phyloP scores from a whole-genome alignment of 1,140 invertebrate species.

The Asobara japonica region DNA sequence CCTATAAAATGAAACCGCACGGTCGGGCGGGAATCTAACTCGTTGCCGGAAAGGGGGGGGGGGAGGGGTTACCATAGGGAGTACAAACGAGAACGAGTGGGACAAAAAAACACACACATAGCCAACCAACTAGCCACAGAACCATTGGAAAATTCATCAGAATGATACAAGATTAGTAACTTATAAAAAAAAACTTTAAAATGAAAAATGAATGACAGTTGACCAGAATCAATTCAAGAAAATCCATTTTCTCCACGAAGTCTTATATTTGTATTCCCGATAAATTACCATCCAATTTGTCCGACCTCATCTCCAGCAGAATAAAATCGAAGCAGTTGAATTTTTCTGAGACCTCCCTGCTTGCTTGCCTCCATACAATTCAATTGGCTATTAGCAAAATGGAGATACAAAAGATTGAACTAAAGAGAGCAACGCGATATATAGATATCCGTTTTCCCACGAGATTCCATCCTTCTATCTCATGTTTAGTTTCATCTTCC shows the following conservation, averaged over 20 bases:
- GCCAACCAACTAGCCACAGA: no score
- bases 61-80: no score
- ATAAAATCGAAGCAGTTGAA: not conserved
- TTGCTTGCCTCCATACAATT: not conserved
- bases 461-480: slow-evolving; percentile 26
- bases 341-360: not conserved
- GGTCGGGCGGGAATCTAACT: no score
- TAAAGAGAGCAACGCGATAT: not conserved
- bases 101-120: no score
- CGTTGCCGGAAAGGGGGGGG: no score
- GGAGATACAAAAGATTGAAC: not conserved
- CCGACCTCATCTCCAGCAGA: not conserved
- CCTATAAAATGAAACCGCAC: no score
- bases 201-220: no score
- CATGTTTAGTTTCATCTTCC: not conserved
- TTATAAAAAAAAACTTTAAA: no score
- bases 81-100: no score
- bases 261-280: not conserved
- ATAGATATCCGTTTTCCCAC: slow-evolving; percentile 26
- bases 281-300: not conserved
- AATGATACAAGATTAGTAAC: no score
- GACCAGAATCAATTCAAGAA: not conserved
- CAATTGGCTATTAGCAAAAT: not conserved
- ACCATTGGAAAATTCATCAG: no score
- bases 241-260: not conserved